Conservation (phyloP, 2,888 invertebrate species). For the Strigamia maritima region DNA sequence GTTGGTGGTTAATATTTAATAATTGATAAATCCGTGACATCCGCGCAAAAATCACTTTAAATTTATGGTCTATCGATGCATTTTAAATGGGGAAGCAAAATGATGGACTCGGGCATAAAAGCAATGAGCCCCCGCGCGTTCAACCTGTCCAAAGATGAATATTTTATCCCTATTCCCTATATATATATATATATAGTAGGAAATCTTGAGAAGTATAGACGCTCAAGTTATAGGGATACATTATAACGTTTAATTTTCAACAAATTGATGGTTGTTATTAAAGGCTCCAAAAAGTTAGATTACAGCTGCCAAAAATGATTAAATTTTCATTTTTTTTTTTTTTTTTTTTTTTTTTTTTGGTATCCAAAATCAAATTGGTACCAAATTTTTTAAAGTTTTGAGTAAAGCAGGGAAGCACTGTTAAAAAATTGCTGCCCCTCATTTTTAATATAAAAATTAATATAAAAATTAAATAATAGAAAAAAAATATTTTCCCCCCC, state of each 20-base stretch:
- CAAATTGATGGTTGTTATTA: neutral
- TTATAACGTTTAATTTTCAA: neutral
- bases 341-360: no score
- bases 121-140: neutral
- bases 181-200: no score
- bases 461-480: constrained; percentile 34
- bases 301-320: no score
- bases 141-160: constrained; percentile 37
- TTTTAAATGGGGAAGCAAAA: constrained; percentile 34
- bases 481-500: no score
- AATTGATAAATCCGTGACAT: constrained; percentile 40
- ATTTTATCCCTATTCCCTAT: neutral
- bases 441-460: no score
- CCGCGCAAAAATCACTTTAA: constrained; percentile 40
- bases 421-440: no score
- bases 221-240: neutral
- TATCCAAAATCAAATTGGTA: no score
- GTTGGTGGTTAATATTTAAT: constrained; percentile 37
- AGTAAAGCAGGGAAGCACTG: no score
- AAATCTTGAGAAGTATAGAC: constrained; percentile 35
- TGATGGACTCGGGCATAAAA: constrained; percentile 29
- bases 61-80: constrained; percentile 40
- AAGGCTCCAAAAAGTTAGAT: no score
- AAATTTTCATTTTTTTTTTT: no score
- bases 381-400: no score